phyloP scores from a whole-genome alignment of 2,888 invertebrate genomes.

The Sinhomidia bicolor region DNA sequence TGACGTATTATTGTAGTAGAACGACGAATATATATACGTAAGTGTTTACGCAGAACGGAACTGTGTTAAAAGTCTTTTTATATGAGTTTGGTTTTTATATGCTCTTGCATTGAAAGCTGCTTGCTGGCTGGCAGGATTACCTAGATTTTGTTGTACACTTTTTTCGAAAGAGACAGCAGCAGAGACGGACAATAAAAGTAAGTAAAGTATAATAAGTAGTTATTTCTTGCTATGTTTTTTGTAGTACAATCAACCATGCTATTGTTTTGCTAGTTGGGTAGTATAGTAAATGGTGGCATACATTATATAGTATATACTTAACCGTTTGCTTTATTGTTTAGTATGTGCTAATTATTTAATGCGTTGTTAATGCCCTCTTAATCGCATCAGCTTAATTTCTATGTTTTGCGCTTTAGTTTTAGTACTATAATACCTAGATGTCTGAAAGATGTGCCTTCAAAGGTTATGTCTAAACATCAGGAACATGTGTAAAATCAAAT shows the following conservation, averaged over 20 bases:
- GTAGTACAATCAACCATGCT: not conserved
- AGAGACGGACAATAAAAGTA: slow-evolving; percentile 34
- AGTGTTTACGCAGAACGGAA: slow-evolving; percentile 55
- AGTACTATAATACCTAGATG: no score
- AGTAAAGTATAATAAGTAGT: slow-evolving; percentile 14
- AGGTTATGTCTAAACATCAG: not conserved
- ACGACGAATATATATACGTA: not conserved
- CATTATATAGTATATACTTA: not conserved
- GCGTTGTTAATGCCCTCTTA: slow-evolving; percentile 54
- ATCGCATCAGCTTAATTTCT: slow-evolving; percentile 41
- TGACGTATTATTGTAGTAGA: not conserved
- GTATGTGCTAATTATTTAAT: slow-evolving; percentile 63
- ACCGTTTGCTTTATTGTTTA: slow-evolving; percentile 30
- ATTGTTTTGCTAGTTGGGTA: no score
- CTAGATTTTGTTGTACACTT: not conserved
- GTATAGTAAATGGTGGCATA: not conserved
- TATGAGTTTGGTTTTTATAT: slow-evolving; percentile 30
- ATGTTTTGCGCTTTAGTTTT: not conserved
- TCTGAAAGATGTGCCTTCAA: no score
- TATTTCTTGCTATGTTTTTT: not conserved
- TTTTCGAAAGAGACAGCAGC: slow-evolving; percentile 2
- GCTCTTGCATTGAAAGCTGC: not conserved
- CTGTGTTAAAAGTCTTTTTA: slow-evolving; percentile 10
- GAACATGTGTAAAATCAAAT: not conserved
- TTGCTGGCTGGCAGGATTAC: slow-evolving; percentile 21